Conservation (phyloP, 37 sponge, comb jelly and placozoan species). For the Tethya wilhelma region DNA sequence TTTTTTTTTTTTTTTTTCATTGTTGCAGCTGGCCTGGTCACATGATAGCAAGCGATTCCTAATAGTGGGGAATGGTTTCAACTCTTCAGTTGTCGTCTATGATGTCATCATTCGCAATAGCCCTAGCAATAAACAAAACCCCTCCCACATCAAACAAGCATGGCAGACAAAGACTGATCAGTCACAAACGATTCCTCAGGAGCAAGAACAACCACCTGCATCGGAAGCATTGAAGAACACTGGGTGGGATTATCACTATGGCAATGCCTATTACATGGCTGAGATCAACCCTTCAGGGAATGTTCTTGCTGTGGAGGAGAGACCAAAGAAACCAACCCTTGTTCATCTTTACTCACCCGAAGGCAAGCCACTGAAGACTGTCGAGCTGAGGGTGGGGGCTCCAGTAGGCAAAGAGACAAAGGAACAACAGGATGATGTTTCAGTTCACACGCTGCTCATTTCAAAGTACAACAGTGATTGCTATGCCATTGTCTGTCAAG, state of each 20-base stretch:
- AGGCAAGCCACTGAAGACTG: slow-evolving; percentile 21
- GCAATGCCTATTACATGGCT: slow-evolving; percentile 43
- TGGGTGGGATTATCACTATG: slow-evolving; percentile 26
- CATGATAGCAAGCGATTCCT: slow-evolving; percentile 40
- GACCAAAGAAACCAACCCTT: not conserved
- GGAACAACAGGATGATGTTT: not conserved
- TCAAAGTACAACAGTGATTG: slow-evolving; percentile 22
- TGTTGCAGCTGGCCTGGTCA: slow-evolving; percentile 68
- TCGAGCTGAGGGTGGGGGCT: not conserved
- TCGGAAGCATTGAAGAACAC: not conserved
- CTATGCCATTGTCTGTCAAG: slow-evolving; percentile 47
- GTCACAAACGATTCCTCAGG: not conserved
- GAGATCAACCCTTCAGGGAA: slow-evolving; percentile 49
- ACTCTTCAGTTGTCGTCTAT: slow-evolving; percentile 60
- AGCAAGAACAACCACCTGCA: not conserved
- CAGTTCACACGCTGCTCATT: slow-evolving; percentile 25
- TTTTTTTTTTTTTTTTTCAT: not conserved
- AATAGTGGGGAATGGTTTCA: slow-evolving; percentile 57
- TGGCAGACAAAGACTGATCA: no score
- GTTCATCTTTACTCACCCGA: slow-evolving; percentile 40
- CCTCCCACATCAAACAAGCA: no score
- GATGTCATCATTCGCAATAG: not conserved
- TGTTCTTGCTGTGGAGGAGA: slow-evolving; percentile 42
- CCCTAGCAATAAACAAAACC: no score
- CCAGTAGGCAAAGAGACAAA: not conserved